Evolutionary conservation across 2,113 vertebrate genomes (phyloP), one percentile per base, ranked within the genome.

Genomic region (Plectropomus leopardus): DNA sequence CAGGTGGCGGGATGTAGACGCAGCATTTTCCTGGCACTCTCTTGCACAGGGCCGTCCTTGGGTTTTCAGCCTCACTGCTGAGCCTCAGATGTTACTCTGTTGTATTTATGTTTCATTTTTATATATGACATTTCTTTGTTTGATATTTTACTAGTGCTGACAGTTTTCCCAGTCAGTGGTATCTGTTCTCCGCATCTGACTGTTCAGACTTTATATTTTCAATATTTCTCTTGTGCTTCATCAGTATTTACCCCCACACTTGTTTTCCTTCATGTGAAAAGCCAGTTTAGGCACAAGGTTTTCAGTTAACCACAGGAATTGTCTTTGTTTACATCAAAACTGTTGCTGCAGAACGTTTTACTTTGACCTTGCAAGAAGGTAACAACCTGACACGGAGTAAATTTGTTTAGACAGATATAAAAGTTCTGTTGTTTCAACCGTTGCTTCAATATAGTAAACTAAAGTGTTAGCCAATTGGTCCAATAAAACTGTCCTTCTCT

Each of bases 1-100:
- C 86, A 86, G 84, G 76, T 82, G 76, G 78, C 82, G 77, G 36
- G 69, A 73, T 83, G 64, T 75, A 76, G 83, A 78, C 53, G 77
- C 63, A 58, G 67, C 47, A 61, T 87, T 77, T 84, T 76, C 60
- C 66, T 83, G 72, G 70, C 84, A 80, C 59, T 4, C 19, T 61
- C 75, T 50, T 76, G 26, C 71, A 36, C 65, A 14, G 30, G 74
- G 58, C 68, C 8, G 17, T 78, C 63, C 26, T n/a, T 15, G 61
- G 44, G 45, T 80, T 76, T 63, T 44, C 64, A 61, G 64, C 55
- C 59, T 72, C 72, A 21, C 79, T 26, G 68, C 76, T 80, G 63
- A 80, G 81, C 65, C 79, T 85, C 70, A 76, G 72, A 81, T 48
- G 75, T 55, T 67, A n/a, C 54, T 67, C 36, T 70, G 59, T 47